Conservation (phyloP, 2,113 vertebrate genomes). For the Chaenogobius annularis region DNA sequence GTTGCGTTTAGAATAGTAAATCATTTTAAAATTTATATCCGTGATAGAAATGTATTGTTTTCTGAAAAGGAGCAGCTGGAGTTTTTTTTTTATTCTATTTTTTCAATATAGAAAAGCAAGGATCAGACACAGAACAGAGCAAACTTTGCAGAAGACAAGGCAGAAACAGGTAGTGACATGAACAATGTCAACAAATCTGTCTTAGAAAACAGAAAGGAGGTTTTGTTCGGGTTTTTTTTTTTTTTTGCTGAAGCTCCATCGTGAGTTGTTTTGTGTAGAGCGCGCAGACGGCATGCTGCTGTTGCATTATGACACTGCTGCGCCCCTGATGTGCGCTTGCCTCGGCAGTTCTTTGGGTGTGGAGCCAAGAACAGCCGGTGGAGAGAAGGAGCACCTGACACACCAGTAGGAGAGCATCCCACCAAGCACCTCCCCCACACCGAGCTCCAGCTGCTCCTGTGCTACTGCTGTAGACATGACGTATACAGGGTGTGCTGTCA, state of each 20-base stretch:
- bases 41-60: too few species aligned
- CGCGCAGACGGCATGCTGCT: constrained; percentile 1
- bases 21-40: too few species aligned
- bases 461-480: constrained; percentile 9
- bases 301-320: constrained; percentile 21
- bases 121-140: too few species aligned
- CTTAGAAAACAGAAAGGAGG: not conserved
- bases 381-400: constrained; percentile 52
- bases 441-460: constrained; percentile 37
- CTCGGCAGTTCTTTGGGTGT: constrained; percentile 34
- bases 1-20: too few species aligned
- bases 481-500: constrained; percentile 7
- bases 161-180: too few species aligned
- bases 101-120: too few species aligned
- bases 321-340: constrained; percentile 22
- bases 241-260: not conserved
- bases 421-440: constrained; percentile 5
- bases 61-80: too few species aligned
- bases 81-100: too few species aligned
- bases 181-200: not conserved
- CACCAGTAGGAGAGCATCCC: constrained; percentile 46
- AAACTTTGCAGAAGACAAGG: too few species aligned
- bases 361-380: constrained; percentile 50
- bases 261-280: not conserved
- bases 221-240: too few species aligned